Evolutionary conservation across 2,888 invertebrate species (phyloP), one percentile per base, ranked within the genome.

Genomic region (Hydraecia micacea): DNA sequence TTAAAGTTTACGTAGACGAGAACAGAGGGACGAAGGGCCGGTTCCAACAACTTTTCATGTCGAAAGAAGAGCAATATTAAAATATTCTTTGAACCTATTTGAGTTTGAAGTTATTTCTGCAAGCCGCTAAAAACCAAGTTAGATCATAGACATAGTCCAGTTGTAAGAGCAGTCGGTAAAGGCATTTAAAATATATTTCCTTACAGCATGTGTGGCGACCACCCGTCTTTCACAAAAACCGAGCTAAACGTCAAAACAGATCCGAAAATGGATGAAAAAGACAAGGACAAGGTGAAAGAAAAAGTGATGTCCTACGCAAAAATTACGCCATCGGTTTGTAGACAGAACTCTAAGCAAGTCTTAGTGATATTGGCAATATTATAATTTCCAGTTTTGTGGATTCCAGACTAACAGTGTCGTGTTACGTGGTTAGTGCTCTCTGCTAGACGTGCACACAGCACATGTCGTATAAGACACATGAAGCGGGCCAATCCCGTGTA

Each of bases 191-290:
- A 73, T 70, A 28, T 32, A 25, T 76, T 69, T 9, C 28, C 15
- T 86, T 86, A 13, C 88, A 96, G 96, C 70, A 96, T 96, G 96
- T 96, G 96, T 91, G 96, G 96, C 15, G 96, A 96, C 89, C 96
- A 96, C 82, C 94, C 95, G 6, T 96, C 96, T 9, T 91, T 96
- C 84, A 95, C 94, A n/a, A 96, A 95, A 90, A 93, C 94, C n/a
- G 96, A 95, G 86, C 89, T 95, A 25, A 95, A 93, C 86, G 88
- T 84, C 65, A 94, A 94, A 82, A 80, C 73, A 39, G 95, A 94
- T 52, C 36, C 81, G 0, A 90, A 88, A 63, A 77, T 79, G 8
- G 92, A 91, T 11, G 91, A 90, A 4, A 90, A 88, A 74, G 91
- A 90, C n/a, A 90, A 85, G 75, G 87, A 89, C 25, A 93, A 91